Evolutionary conservation across 2,888 invertebrate species (phyloP), one percentile per base, ranked within the genome.

Genomic region (Aspidiotus destructor): DNA sequence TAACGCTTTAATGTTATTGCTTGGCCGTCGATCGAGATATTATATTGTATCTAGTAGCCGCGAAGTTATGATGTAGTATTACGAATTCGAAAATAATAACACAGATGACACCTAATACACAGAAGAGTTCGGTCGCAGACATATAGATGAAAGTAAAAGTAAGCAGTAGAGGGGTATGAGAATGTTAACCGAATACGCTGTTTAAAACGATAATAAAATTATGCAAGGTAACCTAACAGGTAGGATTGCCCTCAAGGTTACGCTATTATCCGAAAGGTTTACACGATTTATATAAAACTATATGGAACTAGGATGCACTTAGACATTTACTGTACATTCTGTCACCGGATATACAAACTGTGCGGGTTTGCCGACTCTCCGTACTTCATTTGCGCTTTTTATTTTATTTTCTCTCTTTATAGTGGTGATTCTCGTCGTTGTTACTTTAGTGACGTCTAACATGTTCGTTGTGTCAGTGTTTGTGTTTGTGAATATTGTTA

Each of bases 181-280:
- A 58, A 58, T 67, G 67, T 67, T 28, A 28, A 67, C 67, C 60
- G 60, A 67, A 67, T 67, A 67, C 67, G 67, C 60, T 67, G 48
- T 58, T 67, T 67, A 67, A 60, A 67, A 67, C 60, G 67, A 67
- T 67, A 67, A 67, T 67, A 67, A 67, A 67, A 67, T 67, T 67
- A 67, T 67, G 67, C 67, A 67, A 67, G 67, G 67, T 67, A 67
- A 67, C 67, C 67, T 67, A 60, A 67, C 67, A 67, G 58, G 67
- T 67, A 67, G 67, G 67, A 67, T 67, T 57, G 67, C 67, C 67
- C 67, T 67, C 67, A 67, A 67, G 67, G 67, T 67, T 67, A 67
- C 52, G 67, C 67, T 60, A 67, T 67, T 67, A 67, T 67, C 67
- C 67, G 67, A 67, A 67, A 67, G 67, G 67, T 67, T 67, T 67